Conservation (phyloP, 1,140 invertebrate genomes). For the Atta texana region DNA sequence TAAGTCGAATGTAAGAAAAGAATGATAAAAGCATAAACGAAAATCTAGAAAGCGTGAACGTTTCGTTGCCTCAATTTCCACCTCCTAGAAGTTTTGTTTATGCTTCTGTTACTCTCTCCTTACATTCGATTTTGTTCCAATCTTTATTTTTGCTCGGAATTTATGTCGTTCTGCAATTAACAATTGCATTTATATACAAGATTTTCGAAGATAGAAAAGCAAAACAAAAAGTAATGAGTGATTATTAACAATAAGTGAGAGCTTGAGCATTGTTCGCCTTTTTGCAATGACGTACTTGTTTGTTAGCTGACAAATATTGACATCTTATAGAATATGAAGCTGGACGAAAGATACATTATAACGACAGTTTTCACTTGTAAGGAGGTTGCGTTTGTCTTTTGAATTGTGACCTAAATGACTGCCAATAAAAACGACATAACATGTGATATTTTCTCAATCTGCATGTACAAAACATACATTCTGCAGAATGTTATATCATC, state of each 20-base stretch:
- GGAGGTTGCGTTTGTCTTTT: conserved; percentile 56
- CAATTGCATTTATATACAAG: background rate
- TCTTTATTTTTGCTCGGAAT: too few relatives aligned
- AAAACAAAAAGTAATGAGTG: conserved; percentile 47
- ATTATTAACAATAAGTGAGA: conserved; percentile 63
- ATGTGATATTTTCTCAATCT: background rate
- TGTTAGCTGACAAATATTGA: conserved; percentile 80
- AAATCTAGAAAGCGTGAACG: too few relatives aligned
- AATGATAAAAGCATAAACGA: too few relatives aligned
- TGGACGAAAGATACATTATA: conserved; percentile 70
- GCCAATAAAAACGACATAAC: conserved; percentile 4
- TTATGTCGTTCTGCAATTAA: background rate
- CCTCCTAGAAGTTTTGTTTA: too few relatives aligned
- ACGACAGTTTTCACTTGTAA: conserved; percentile 74
- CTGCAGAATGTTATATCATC: background rate
- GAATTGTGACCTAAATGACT: conserved; percentile 5
- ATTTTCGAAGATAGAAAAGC: conserved; percentile 47
- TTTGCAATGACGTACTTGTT: conserved; percentile 16
- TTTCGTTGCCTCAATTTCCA: too few relatives aligned
- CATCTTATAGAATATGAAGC: conserved; percentile 73
- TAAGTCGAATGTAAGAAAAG: too few relatives aligned
- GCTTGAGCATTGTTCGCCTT: conserved; percentile 14
- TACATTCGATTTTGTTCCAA: too few relatives aligned
- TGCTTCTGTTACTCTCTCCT: too few relatives aligned
- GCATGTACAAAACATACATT: background rate